Percentiles rank a stretch among this genome's conserved stretches.
phyloP scores from a whole-genome alignment of 2,113 vertebrate species.

The Callaeas wilsoni region DNA sequence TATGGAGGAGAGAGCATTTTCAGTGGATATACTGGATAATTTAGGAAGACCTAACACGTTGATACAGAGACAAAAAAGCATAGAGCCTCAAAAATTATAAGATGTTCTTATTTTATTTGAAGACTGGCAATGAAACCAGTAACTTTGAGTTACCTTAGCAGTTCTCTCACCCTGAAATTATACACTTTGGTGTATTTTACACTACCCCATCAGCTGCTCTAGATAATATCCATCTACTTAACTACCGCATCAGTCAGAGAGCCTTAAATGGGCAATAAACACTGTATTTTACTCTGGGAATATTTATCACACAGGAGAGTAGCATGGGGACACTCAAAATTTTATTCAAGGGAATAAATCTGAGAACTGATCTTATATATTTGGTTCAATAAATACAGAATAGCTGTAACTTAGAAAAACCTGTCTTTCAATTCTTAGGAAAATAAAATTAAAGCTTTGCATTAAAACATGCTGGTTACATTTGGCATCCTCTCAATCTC shows the following conservation, averaged over 20 bases:
- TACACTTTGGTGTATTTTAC: background rate
- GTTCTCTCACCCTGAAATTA: background rate
- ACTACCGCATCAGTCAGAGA: background rate
- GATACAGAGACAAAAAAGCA: background rate
- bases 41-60: background rate
- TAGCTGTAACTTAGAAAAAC: background rate
- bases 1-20: background rate
- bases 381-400: background rate
- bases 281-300: background rate
- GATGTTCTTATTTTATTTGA: background rate
- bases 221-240: background rate
- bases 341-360: background rate
- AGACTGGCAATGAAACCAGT: background rate
- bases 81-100: background rate
- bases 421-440: background rate
- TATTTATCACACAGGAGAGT: background rate
- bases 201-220: background rate
- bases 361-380: background rate
- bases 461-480: background rate
- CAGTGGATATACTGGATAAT: background rate
- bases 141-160: background rate
- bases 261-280: background rate
- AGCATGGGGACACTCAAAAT: background rate
- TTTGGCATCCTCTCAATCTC: background rate
- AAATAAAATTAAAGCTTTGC: background rate